Evolutionary conservation across 2,797 vertebrate genomes (phyloP).

Genomic region (Philypnodon macrostomus): DNA sequence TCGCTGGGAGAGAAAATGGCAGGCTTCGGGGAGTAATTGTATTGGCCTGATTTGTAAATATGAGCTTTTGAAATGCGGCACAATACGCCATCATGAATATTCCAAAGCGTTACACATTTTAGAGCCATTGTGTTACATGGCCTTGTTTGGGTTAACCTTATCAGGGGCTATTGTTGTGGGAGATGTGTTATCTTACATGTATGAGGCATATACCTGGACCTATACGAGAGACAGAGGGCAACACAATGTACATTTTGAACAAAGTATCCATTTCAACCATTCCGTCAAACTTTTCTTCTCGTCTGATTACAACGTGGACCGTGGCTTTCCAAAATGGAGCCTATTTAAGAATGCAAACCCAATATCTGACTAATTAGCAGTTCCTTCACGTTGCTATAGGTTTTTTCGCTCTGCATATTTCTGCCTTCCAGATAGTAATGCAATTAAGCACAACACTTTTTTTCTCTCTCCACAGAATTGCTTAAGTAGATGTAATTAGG

Average conservation of each 20-base stretch:
- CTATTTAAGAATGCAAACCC: slow-evolving; percentile 72
- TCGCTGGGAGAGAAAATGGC: slow-evolving; percentile 64
- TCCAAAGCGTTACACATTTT: slow-evolving; percentile 46
- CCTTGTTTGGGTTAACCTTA: slow-evolving; percentile 64
- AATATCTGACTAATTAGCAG: slow-evolving; percentile 79
- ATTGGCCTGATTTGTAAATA: slow-evolving; percentile 78
- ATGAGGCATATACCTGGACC: slow-evolving; percentile 18
- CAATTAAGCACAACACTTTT: slow-evolving; percentile 76
- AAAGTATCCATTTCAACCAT: too few relatives aligned
- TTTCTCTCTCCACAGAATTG: slow-evolving; percentile 65
- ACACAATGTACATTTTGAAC: slow-evolving; percentile 9
- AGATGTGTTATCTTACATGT: slow-evolving; percentile 18
- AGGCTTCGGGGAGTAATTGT: slow-evolving; percentile 54
- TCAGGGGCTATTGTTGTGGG: slow-evolving; percentile 54
- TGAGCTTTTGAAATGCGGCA: slow-evolving; percentile 59
- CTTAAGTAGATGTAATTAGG: slow-evolving; percentile 79
- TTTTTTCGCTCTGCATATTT: slow-evolving; percentile 78
- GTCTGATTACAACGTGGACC: slow-evolving; percentile 67
- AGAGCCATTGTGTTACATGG: slow-evolving; percentile 45
- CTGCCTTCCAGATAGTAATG: slow-evolving; percentile 82
- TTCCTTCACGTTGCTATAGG: slow-evolving; percentile 75
- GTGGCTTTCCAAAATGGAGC: slow-evolving; percentile 49
- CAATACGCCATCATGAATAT: slow-evolving; percentile 63
- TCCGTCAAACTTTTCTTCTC: slow-evolving; percentile 58
- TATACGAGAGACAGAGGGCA: slow-evolving; percentile 35